A percentile compares a stretch with the other conserved stretches of the same genome.
Conservation (phyloP, 2,888 invertebrate species). For the Thymelicus lineola region DNA sequence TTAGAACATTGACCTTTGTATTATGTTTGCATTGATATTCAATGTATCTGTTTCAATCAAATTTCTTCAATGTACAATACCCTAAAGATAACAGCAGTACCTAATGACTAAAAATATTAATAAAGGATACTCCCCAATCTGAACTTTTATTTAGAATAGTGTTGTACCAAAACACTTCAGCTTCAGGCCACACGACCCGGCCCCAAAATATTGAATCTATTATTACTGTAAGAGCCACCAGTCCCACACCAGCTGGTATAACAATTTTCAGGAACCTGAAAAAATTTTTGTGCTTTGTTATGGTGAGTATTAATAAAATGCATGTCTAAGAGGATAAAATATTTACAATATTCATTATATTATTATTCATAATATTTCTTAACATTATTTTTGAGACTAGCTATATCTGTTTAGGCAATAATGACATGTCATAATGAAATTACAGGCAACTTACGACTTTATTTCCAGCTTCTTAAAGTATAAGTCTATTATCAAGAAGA, state of each 20-base stretch:
- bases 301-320: no score
- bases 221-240: constrained; percentile 89
- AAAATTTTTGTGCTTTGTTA: constrained; percentile 30
- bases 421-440: no score
- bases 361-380: no score
- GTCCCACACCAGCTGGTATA: constrained; percentile 88
- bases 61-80: neutral
- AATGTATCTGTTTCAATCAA: no score
- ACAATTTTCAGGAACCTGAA: constrained; percentile 89
- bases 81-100: neutral
- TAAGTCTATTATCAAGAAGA: constrained; percentile 93
- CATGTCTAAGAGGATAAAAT: no score
- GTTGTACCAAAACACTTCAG: constrained; percentile 98
- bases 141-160: constrained; percentile 97
- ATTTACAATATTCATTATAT: no score
- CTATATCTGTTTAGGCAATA: no score
- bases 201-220: constrained; percentile 98
- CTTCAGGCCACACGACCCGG: constrained; percentile 97
- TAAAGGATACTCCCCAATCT: constrained; percentile 98
- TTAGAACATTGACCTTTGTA: no score
- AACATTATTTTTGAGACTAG: no score
- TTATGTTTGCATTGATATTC: no score
- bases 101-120: neutral
- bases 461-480: constrained; percentile 87
- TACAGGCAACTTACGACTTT: constrained; percentile 54